Evolutionary conservation across 2,888 invertebrate genomes (phyloP).

Genomic region (Hypolimnas misippus): DNA sequence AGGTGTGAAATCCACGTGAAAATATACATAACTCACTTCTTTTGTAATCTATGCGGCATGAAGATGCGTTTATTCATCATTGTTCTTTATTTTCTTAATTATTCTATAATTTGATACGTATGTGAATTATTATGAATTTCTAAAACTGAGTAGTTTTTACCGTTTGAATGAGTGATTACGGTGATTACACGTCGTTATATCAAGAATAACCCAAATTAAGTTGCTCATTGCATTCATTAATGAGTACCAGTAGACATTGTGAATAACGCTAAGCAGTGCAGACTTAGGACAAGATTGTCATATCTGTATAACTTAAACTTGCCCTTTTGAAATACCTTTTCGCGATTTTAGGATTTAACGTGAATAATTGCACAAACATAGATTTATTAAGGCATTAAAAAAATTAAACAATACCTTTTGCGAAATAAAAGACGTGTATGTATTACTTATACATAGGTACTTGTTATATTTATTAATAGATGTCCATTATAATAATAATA

Average conservation of each 20-base stretch:
- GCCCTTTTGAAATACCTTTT: not conserved
- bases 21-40: not conserved
- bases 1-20: too few species aligned
- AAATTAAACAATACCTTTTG: too few species aligned
- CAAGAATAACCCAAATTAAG: slow-evolving; percentile 19
- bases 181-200: slow-evolving; percentile 18
- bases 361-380: too few species aligned
- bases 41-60: not conserved
- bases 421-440: too few species aligned
- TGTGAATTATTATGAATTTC: slow-evolving; percentile 11
- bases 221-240: slow-evolving; percentile 15
- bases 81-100: not conserved
- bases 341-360: too few species aligned
- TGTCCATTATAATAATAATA: too few species aligned
- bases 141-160: slow-evolving; percentile 12
- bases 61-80: slow-evolving; percentile 1
- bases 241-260: not conserved
- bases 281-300: not conserved
- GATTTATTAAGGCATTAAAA: too few species aligned
- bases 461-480: too few species aligned
- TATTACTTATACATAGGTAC: too few species aligned
- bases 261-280: not conserved
- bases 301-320: not conserved
- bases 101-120: slow-evolving; percentile 2
- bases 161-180: slow-evolving; percentile 22